These are phyloP conservation scores for human (Homo sapiens) DNA, from an alignment of 2,113 vertebrate genomes.

Conservation along the genomic window DNA sequence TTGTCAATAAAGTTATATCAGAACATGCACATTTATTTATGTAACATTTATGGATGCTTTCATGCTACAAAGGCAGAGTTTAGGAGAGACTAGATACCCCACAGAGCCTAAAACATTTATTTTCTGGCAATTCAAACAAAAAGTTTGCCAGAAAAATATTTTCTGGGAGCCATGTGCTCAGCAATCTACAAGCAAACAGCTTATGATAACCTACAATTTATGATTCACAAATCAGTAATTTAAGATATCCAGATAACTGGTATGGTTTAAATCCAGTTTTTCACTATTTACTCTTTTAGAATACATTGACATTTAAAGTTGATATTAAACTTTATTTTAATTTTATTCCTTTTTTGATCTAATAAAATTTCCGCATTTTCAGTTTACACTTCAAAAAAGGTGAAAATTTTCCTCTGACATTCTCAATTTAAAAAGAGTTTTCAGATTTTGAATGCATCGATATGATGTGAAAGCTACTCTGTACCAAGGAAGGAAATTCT, in stretches of 20 bases:
- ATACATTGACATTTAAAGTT: slow-evolving; percentile 51
- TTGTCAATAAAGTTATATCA: slow-evolving; percentile 9
- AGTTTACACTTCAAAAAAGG: not conserved
- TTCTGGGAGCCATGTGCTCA: not conserved
- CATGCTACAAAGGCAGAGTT: not conserved
- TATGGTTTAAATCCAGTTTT: slow-evolving; percentile 11
- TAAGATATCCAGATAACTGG: not conserved
- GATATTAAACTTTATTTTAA: slow-evolving; percentile 33
- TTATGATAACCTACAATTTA: slow-evolving; percentile 7
- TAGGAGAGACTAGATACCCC: not conserved
- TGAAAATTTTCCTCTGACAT: not conserved
- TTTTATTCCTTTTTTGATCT: slow-evolving; percentile 7
- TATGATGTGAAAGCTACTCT: not conserved
- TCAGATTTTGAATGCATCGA: not conserved
- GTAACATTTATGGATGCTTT: not conserved
- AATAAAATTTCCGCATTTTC: not conserved
- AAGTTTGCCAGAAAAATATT: not conserved
- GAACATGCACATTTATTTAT: not conserved
- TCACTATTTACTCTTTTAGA: not conserved
- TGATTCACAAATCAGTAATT: slow-evolving; percentile 22
- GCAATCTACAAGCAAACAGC: not conserved
- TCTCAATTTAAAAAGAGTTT: slow-evolving; percentile 47
- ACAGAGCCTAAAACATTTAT: not conserved
- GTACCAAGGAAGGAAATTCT: slow-evolving; percentile 26
- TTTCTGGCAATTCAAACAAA: not conserved